Base-by-base conservation (phyloP, 2,113 vertebrate genomes). In the Myotis davidii region DNA sequence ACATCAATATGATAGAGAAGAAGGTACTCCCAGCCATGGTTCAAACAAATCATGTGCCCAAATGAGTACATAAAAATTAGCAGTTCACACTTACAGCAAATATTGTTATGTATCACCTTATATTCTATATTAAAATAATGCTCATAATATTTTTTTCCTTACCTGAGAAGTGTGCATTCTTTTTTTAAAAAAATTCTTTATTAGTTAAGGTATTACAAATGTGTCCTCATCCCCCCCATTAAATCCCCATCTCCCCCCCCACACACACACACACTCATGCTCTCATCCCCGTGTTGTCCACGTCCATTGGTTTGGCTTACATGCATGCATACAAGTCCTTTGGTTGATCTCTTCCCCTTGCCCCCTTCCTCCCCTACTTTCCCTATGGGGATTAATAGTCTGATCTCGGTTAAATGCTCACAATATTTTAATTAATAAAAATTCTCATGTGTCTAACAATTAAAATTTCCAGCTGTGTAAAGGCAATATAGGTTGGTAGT, bases 51-150 rank as follows among this genome's bases (percentile, higher is more conserved):
- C 20, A 25, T 13, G 6, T 9, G 27, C 52, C 34, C 72, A 94
- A 86, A 64, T 17, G 21, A 86, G n/a, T 74, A 81, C 16, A 42
- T 45, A 90, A 70, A 74, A 69, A 54, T 69, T 79, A 81, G 21
- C 1, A 72, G 48, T 85, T 90, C n/a, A 79, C 1, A 64, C 18
- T 56, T 70, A 85, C 17, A 76, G 4, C 48, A 94, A 88, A 78
- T 89, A 79, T 39, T 79, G 17, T 74, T 89, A 73, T n/a, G 0
- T n/a, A 34, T 59, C 61, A 87, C 69, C 34, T 91, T 86, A 79
- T 74, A 8, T 89, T 91, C 39, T 83, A 56, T 21, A 37, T 86
- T 85, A 76, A 81, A 92, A 32, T 34, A 73, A 82, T 93, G 18
- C 29, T 64, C 34, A 56, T 72, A 69, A 65, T 9, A 8, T 67